A percentile compares a stretch with the other conserved stretches of the same genome.
These are phyloP conservation scores for Leptura quadrifasciata DNA, from an alignment of 2,888 invertebrate genomes.

Conservation along the genomic window DNA sequence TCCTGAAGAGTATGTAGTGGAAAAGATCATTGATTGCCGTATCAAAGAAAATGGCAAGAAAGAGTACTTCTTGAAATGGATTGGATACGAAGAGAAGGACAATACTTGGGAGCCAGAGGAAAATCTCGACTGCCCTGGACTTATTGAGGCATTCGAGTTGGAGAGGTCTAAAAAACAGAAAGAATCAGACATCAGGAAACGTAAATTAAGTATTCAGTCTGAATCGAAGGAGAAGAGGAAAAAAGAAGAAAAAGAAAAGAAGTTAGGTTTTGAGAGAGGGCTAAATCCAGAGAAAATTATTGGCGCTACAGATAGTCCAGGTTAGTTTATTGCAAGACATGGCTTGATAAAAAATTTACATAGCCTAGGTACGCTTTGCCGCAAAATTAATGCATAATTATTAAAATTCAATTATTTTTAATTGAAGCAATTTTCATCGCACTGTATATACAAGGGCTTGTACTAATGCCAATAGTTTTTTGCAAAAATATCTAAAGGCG, in stretches of 20 bases:
- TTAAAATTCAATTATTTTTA: too few relatives aligned
- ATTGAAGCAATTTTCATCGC: too few relatives aligned
- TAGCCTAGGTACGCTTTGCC: too few relatives aligned
- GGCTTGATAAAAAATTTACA: neutral
- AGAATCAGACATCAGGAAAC: conserved; percentile 73
- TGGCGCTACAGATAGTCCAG: conserved; percentile 95
- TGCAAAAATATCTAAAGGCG: too few relatives aligned
- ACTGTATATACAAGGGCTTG: too few relatives aligned
- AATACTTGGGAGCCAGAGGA: conserved; percentile 98
- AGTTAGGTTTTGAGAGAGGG: conserved; percentile 87
- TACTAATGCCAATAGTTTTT: too few relatives aligned
- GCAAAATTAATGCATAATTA: too few relatives aligned
- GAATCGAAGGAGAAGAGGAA: conserved; percentile 70
- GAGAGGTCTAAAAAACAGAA: conserved; percentile 78
- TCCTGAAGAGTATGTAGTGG: conserved; percentile 92
- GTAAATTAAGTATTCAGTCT: conserved; percentile 67
- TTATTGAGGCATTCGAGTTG: conserved; percentile 91
- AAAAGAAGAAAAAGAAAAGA: conserved; percentile 75
- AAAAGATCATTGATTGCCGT: conserved; percentile 91
- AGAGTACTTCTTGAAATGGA: conserved; percentile 81
- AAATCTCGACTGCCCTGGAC: conserved; percentile 89
- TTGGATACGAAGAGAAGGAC: conserved; percentile 89
- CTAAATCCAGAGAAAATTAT: conserved; percentile 91
- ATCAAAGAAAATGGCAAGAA: conserved; percentile 77
- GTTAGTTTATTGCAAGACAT: conserved; percentile 66